phyloP scores from a whole-genome alignment of 2,797 vertebrate genomes.

The Phylloscopus collybita region DNA sequence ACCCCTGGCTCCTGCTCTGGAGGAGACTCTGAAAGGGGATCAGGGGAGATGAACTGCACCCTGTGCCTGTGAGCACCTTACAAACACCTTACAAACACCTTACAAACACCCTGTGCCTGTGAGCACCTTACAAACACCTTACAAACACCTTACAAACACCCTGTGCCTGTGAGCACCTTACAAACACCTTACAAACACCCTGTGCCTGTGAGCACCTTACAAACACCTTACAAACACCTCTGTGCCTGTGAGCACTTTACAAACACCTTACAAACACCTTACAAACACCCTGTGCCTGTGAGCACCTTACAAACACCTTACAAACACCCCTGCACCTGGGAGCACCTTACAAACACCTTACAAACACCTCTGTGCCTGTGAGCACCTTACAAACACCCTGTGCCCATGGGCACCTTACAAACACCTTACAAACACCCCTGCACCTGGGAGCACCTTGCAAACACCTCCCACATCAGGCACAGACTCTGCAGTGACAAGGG shows the following conservation, averaged over 20 bases:
- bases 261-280: neutral
- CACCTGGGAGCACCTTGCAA: neutral
- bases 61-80: neutral
- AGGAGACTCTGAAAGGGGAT: neutral
- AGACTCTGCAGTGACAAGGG: neutral
- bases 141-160: no score
- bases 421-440: neutral
- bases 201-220: neutral
- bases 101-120: no score
- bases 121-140: no score
- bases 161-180: no score
- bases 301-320: no score
- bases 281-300: neutral
- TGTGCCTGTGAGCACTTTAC: neutral
- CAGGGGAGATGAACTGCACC: neutral
- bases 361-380: neutral
- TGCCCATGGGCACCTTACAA: neutral
- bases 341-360: neutral
- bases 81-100: no score
- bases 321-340: neutral
- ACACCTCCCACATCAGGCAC: neutral
- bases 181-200: no score
- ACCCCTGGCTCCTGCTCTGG: neutral
- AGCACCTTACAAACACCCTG: neutral
- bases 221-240: neutral